Evolutionary conservation across 2,797 vertebrate species (phyloP), one percentile per base, ranked within the genome.

Genomic region (Pagetopsis macropterus): DNA sequence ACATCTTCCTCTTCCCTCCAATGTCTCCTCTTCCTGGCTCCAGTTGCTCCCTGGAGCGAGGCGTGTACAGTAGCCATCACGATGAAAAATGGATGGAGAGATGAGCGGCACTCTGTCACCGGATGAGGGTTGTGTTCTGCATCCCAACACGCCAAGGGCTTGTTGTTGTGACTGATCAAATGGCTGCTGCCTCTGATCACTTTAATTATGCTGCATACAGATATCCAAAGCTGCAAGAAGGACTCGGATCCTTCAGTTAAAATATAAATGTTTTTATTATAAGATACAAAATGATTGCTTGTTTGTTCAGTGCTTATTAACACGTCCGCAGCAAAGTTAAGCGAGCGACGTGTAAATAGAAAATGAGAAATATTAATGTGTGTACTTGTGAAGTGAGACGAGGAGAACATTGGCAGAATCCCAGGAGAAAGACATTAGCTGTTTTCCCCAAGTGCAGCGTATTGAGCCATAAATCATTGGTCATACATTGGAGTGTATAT

Each of bases 61-160:
- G 33, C 37, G 14, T 51, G 57, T 60, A 74, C 76, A 66, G 65
- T 49, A 73, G 63, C 80, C 48, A 73, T 86, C 74, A 66, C n/a
- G 16, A 70, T 90, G 76, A 91, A 81, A 91, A 87, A 89, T 88
- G 84, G 61, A 87, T 71, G 11, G 31, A 37, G 78, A 85, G 85
- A 89, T 91, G 83, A 89, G 73, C 19, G 6, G 75, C 76, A 76
- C 62, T 90, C 87, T 89, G 90, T 88, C 84, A 81, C 55, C 1
- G 49, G 87, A 71, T 49, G 72, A 76, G 58, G 44, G 58, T 33
- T 48, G 70, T 49, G 77, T 72, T 85, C 73, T 70, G 46, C 65
- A 65, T 74, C 79, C 76, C 64, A 70, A 72, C 57, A 72, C 13
- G 82, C 82, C 78, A 19, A 70, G 67, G 81, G 75, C 69, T 70